phyloP scores from a whole-genome alignment of 2,113 vertebrate species.

The Thalassarche chlororhynchos region DNA sequence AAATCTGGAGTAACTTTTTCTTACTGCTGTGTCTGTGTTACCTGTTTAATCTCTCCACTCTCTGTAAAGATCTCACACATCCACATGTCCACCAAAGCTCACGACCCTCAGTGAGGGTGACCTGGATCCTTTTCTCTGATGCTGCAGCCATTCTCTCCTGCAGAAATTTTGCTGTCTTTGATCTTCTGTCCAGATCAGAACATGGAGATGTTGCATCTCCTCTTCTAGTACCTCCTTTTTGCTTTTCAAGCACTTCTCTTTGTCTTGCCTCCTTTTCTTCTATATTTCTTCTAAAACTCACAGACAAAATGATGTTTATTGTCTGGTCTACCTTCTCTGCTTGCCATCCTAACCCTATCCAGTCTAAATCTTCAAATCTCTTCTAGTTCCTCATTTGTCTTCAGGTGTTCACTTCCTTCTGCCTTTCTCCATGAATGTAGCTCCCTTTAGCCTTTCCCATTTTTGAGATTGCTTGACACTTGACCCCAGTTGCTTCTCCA shows the following conservation, averaged over 20 bases:
- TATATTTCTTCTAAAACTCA: background rate
- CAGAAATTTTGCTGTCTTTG: background rate
- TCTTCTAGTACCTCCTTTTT: background rate
- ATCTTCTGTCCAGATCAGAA: background rate
- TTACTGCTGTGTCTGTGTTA: background rate
- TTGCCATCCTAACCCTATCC: background rate
- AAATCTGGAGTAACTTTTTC: background rate
- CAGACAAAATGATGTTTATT: background rate
- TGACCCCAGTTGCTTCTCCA: background rate
- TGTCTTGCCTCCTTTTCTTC: background rate
- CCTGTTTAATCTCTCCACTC: background rate
- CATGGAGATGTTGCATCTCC: background rate
- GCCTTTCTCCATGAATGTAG: background rate
- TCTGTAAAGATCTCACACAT: background rate
- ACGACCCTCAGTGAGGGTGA: fast-evolving
- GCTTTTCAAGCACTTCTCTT: background rate
- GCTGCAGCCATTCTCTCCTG: background rate
- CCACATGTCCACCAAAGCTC: background rate
- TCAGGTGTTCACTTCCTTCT: background rate
- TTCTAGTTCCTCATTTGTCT: background rate
- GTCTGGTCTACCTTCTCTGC: background rate
- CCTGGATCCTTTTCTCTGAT: background rate
- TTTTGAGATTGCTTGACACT: background rate
- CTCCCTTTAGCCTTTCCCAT: background rate
- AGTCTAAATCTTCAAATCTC: background rate